Conservation (phyloP, 37 sponge, comb jelly and placozoan species). For the Aplysina aerophoba region DNA sequence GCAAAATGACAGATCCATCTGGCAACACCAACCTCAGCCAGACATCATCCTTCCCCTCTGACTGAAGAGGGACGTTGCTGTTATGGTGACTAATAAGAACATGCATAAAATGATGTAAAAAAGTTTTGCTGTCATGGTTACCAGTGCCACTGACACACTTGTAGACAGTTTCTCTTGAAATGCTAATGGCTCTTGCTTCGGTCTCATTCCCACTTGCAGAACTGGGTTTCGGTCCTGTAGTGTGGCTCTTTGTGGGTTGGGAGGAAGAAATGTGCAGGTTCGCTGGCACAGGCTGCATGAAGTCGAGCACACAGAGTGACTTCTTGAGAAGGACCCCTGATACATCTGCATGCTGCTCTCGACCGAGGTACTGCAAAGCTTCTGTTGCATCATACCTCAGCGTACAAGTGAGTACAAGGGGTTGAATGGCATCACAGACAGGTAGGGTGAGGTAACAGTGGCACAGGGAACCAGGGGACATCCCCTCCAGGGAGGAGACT, state of each 20-base stretch:
- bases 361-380: too few species aligned
- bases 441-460: background rate
- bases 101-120: background rate
- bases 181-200: too few species aligned
- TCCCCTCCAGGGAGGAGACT: background rate
- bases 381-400: too few species aligned
- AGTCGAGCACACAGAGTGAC: background rate
- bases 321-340: background rate
- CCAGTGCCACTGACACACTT: background rate
- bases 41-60: background rate
- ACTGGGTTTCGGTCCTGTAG: too few species aligned
- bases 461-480: background rate
- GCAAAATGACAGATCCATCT: background rate
- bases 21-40: background rate
- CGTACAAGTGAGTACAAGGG: background rate
- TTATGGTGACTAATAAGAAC: background rate
- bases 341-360: too few species aligned
- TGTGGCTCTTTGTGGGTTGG: too few species aligned
- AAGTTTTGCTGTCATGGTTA: background rate
- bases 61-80: background rate
- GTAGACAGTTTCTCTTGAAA: too few species aligned
- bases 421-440: background rate
- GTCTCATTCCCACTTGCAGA: too few species aligned
- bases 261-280: background rate
- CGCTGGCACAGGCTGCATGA: background rate